phyloP scores from a whole-genome alignment of 2,797 vertebrate genomes.

The Chiroxiphia lanceolata region DNA sequence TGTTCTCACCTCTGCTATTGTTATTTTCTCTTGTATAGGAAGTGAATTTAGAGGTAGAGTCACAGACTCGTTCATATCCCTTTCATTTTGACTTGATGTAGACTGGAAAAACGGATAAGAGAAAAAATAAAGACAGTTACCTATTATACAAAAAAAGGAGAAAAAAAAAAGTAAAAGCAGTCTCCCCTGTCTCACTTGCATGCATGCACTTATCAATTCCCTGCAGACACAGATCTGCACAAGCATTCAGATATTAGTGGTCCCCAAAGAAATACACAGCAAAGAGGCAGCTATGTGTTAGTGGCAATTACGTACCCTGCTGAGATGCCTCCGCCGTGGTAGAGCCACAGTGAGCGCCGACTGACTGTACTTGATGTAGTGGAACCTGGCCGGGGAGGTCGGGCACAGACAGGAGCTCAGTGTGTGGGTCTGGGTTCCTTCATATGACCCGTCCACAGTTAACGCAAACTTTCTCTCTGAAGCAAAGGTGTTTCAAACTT shows the following conservation, averaged over 20 bases:
- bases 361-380: slow-evolving; percentile 78
- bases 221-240: neutral
- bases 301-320: neutral
- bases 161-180: accelerated
- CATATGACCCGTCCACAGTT: slow-evolving; percentile 78
- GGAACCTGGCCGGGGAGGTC: slow-evolving; percentile 66
- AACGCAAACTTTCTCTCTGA: slow-evolving; percentile 74
- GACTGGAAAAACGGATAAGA: neutral
- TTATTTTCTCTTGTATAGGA: slow-evolving; percentile 67
- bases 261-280: neutral
- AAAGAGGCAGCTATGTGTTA: accelerated
- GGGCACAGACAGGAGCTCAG: slow-evolving; percentile 42
- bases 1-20: slow-evolving; percentile 61
- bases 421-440: slow-evolving; percentile 63
- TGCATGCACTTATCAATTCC: neutral
- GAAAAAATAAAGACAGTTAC: neutral
- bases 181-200: neutral
- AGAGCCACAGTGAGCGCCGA: slow-evolving; percentile 22
- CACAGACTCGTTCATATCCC: slow-evolving; percentile 9
- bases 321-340: slow-evolving; percentile 24
- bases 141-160: too few species aligned
- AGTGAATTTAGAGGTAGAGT: slow-evolving; percentile 51
- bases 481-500: neutral
- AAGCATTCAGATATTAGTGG: neutral
- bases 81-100: slow-evolving; percentile 55